These are phyloP conservation scores for Scaptomyza reducta DNA, from an alignment of 2,888 invertebrate genomes.

Conservation along the genomic window DNA sequence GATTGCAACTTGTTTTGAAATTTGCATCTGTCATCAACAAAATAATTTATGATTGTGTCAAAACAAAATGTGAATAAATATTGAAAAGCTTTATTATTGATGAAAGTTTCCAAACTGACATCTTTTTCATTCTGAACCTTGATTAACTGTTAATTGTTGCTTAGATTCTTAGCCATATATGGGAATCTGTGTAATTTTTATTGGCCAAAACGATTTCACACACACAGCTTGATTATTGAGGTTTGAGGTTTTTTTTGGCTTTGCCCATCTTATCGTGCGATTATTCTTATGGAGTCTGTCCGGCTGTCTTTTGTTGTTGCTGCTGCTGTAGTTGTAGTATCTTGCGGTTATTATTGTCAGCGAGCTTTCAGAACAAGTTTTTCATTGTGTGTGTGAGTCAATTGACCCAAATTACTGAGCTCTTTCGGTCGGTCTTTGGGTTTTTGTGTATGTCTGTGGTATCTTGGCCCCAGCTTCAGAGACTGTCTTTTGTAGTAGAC, in stretches of 20 bases:
- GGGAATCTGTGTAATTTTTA: background rate
- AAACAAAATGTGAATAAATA: background rate
- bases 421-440: slow-evolving; percentile 67
- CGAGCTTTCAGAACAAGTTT: slow-evolving; percentile 70
- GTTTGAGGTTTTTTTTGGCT: slow-evolving; percentile 6
- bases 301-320: slow-evolving; percentile 16
- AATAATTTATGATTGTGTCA: slow-evolving; percentile 1
- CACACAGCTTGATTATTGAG: slow-evolving; percentile 5
- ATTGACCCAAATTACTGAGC: slow-evolving; percentile 72
- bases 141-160: background rate
- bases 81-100: background rate
- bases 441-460: slow-evolving; percentile 34
- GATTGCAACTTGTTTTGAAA: background rate
- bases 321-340: slow-evolving; percentile 17
- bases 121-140: background rate
- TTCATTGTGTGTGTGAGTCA: slow-evolving; percentile 62
- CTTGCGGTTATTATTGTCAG: slow-evolving; percentile 75
- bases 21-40: background rate
- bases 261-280: slow-evolving; percentile 22
- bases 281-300: slow-evolving; percentile 15
- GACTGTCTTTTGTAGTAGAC: slow-evolving; percentile 38
- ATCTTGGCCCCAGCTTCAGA: slow-evolving; percentile 10
- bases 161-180: slow-evolving; percentile 1
- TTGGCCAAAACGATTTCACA: slow-evolving; percentile 11
- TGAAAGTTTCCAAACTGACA: background rate